These are phyloP conservation scores for Pollenia labialis DNA, from an alignment of 2,888 invertebrate genomes.

Conservation along the genomic window DNA sequence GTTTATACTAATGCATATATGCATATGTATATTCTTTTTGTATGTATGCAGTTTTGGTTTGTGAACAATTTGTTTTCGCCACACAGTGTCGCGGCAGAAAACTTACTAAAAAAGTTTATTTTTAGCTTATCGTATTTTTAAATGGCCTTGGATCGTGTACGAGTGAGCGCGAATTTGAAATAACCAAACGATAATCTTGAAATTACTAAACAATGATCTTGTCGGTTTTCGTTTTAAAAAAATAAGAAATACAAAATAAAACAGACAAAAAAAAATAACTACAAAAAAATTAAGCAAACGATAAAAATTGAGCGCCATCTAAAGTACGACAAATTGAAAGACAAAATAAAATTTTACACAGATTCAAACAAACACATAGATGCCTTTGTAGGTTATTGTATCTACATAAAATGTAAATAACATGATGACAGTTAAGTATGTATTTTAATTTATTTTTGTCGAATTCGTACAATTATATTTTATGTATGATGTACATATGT, in stretches of 20 bases:
- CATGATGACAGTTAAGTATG: slow-evolving; percentile 12
- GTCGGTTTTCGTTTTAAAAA: slow-evolving; percentile 58
- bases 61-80: slow-evolving; percentile 45
- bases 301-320: slow-evolving; percentile 64
- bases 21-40: background rate
- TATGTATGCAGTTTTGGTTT: slow-evolving; percentile 17
- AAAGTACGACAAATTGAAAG: slow-evolving; percentile 57
- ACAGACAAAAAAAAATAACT: background rate
- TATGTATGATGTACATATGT: background rate
- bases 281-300: slow-evolving; percentile 1
- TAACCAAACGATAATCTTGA: slow-evolving; percentile 66
- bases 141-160: slow-evolving; percentile 77
- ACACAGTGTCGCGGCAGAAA: slow-evolving; percentile 64
- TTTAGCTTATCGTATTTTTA: slow-evolving; percentile 77
- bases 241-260: slow-evolving; percentile 11
- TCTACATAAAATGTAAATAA: background rate
- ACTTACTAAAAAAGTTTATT: slow-evolving; percentile 71
- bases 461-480: background rate
- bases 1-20: background rate
- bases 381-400: background rate
- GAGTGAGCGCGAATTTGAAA: slow-evolving; percentile 69
- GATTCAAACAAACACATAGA: background rate
- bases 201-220: slow-evolving; percentile 61
- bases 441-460: background rate
- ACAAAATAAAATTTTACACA: slow-evolving; percentile 18